Evolutionary conservation across 2,888 invertebrate genomes (phyloP).

Genomic region (Alviniconcha strummeri): DNA sequence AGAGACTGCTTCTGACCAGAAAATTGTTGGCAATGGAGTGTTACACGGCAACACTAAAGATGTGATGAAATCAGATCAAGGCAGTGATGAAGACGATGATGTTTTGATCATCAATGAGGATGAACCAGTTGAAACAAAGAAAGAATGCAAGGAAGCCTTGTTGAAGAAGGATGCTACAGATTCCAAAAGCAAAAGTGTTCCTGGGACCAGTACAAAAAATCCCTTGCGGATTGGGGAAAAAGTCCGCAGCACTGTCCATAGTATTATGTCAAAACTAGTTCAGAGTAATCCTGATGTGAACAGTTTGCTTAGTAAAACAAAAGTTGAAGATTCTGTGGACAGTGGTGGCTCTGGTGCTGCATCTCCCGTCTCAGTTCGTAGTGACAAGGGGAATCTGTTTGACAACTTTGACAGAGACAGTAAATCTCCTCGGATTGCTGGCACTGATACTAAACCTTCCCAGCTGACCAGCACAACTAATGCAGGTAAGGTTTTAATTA

Average conservation of each 20-base stretch:
- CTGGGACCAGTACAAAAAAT: slow-evolving; percentile 26
- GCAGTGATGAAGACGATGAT: slow-evolving; percentile 32
- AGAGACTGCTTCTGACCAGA: not conserved
- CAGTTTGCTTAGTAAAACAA: slow-evolving; percentile 31
- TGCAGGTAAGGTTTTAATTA: not conserved
- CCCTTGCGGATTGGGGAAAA: slow-evolving; percentile 48
- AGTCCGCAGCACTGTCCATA: slow-evolving; percentile 50
- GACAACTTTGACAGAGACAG: slow-evolving; percentile 32
- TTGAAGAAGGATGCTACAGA: not conserved
- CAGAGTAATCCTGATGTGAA: slow-evolving; percentile 36
- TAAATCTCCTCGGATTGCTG: not conserved
- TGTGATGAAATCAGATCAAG: not conserved
- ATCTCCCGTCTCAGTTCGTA: slow-evolving; percentile 4
- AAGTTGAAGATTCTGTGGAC: slow-evolving; percentile 29
- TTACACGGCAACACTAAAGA: not conserved
- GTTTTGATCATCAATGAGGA: slow-evolving; percentile 32
- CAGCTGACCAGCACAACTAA: not conserved
- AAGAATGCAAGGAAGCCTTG: not conserved
- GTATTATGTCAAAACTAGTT: slow-evolving; percentile 47
- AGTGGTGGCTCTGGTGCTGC: slow-evolving; percentile 14
- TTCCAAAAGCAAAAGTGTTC: slow-evolving; percentile 15
- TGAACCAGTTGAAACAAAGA: not conserved
- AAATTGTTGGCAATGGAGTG: not conserved
- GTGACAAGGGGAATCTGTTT: slow-evolving; percentile 39
- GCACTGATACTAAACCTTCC: not conserved